Base-by-base conservation (phyloP, 2,113 vertebrate species). In the Thamnaconus septentrionalis region DNA sequence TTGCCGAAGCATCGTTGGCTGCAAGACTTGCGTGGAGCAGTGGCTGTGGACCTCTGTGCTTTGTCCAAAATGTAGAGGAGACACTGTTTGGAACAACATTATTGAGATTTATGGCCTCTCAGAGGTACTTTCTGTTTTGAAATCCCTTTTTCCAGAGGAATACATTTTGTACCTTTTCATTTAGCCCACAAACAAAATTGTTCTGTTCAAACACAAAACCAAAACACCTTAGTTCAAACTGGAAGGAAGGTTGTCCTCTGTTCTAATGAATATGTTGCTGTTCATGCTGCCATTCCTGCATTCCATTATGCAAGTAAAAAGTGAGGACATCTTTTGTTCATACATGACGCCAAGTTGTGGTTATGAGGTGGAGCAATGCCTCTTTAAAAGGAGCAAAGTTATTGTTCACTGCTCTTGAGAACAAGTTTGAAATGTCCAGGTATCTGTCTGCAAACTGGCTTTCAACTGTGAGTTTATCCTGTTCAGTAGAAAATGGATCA, bases 71-170 rank as follows among this genome's bases (percentile, higher is more conserved):
- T 53, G 60, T 51, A 62, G 49, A 45, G 50, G 5, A 12, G 45
- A 39, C 60, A 53, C 41, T 1, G 7, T 9, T 7, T 41, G 42
- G 49, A 61, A 7, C 49, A 53, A 10, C 49, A 31, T 53, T 40
- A 44, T 39, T 6, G 61, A 45, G 7, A 46, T 62, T 64, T 45
- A 53, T 64, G 52, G 52, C 46, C 31, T 54, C 42, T 12, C 61
- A 47, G 51, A 64, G 31, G 53, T 50, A 4, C 48, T 55, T 51
- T 51, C 49, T 61, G 59, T 64, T 55, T 44, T 64, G 52, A 64
- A 7, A 64, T 55, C 61, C 7, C 52, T 55, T 55, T 55, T 54
- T 55, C 10, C 46, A 40, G 10, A 64, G 43, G 45, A 48, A 46
- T 59, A 59, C 48, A 50, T 5, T 50, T 50, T 8, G 48, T 10